Evolutionary conservation across 2,113 vertebrate genomes (phyloP).

Genomic region (Mionectes macconnelli): DNA sequence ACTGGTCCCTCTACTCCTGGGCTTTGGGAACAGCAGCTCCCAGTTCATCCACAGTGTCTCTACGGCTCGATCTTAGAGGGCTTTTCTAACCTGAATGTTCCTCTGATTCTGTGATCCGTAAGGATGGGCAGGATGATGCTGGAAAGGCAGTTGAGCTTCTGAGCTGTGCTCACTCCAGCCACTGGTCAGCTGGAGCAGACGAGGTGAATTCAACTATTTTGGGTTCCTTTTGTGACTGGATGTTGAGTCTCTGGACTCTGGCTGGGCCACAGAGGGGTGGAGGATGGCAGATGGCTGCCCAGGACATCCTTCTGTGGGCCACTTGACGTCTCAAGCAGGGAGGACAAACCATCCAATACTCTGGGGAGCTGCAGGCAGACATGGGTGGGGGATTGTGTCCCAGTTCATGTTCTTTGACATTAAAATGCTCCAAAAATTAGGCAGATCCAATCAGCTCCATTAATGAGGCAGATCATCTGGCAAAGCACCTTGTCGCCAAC

Average conservation of each 20-base stretch:
- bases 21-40: background rate
- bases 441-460: background rate
- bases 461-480: background rate
- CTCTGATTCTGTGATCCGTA: background rate
- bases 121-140: background rate
- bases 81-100: background rate
- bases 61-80: background rate
- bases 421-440: background rate
- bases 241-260: background rate
- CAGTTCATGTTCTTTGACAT: background rate
- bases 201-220: too few species aligned
- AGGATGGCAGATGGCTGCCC: background rate
- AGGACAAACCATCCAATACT: background rate
- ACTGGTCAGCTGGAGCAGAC: background rate
- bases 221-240: background rate
- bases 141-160: background rate
- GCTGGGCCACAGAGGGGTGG: background rate
- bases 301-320: background rate
- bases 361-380: background rate
- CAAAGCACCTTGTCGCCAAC: background rate
- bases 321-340: background rate
- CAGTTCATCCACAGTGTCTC: too few species aligned
- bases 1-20: background rate
- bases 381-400: background rate
- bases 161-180: background rate